These are phyloP conservation scores for Formica aserva DNA, from an alignment of 2,888 invertebrate genomes.

Conservation along the genomic window DNA sequence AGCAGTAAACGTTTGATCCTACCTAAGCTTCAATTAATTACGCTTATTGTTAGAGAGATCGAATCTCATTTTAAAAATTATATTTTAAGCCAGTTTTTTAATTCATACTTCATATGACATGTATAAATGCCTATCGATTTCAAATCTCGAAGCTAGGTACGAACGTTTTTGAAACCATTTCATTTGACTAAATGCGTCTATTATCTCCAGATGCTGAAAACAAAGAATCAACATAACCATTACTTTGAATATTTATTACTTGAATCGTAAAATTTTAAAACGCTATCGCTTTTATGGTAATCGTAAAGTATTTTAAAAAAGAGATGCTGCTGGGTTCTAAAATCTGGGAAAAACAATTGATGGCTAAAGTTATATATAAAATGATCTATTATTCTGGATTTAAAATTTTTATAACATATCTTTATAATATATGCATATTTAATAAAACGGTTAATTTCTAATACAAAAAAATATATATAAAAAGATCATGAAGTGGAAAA, in stretches of 20 bases:
- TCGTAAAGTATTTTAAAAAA: slow-evolving; percentile 21
- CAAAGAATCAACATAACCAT: slow-evolving; percentile 40
- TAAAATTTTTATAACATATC: neutral
- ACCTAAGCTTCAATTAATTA: neutral
- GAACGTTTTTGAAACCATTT: slow-evolving; percentile 48
- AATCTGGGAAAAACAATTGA: neutral
- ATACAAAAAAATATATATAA: neutral
- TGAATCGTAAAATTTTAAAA: slow-evolving; percentile 35
- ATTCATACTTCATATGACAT: neutral
- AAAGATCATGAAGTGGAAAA: neutral
- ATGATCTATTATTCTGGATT: neutral
- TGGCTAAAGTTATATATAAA: neutral
- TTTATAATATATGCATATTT: neutral
- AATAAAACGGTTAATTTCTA: neutral
- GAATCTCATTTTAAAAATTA: neutral
- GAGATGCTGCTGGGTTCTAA: neutral
- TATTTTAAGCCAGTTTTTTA: neutral
- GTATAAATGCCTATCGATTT: slow-evolving; percentile 30
- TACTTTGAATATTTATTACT: slow-evolving; percentile 30
- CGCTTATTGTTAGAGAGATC: neutral
- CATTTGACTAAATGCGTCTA: slow-evolving; percentile 40
- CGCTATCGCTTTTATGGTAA: neutral
- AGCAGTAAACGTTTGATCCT: neutral
- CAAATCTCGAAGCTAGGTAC: slow-evolving; percentile 3
- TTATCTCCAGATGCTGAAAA: slow-evolving; percentile 41